phyloP scores from a whole-genome alignment of 2,888 invertebrate genomes.

The Polyommatus iphigenia region DNA sequence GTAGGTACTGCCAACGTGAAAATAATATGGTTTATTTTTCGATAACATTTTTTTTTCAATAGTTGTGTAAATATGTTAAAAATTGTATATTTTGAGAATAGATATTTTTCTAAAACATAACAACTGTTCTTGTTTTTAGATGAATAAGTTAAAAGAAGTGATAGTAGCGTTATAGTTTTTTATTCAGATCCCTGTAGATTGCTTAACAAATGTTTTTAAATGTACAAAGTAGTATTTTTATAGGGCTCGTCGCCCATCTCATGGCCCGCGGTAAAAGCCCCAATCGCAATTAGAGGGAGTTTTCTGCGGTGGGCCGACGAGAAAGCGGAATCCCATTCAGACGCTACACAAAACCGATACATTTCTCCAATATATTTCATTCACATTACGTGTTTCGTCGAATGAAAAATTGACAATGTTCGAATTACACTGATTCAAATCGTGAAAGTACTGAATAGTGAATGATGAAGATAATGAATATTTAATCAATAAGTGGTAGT shows the following conservation, averaged over 20 bases:
- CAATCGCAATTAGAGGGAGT: conserved; percentile 61
- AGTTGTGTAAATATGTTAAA: too few species aligned
- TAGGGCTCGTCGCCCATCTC: neutral
- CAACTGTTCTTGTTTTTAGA: too few species aligned
- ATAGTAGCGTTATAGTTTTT: too few species aligned
- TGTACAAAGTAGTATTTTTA: too few species aligned
- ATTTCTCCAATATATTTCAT: conserved; percentile 30
- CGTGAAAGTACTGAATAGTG: neutral
- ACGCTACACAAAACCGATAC: conserved; percentile 10
- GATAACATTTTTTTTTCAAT: too few species aligned
- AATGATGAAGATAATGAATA: neutral
- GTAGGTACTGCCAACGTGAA: too few species aligned
- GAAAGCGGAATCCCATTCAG: conserved; percentile 31
- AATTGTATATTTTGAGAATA: too few species aligned
- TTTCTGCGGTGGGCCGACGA: conserved; percentile 48
- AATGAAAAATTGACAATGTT: conserved; percentile 6
- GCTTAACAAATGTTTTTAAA: too few species aligned
- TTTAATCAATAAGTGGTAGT: neutral
- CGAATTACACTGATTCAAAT: neutral
- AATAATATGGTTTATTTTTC: too few species aligned
- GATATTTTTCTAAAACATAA: too few species aligned
- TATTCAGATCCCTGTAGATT: too few species aligned
- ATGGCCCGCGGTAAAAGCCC: conserved; percentile 47
- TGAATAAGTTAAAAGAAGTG: too few species aligned
- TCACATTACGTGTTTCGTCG: neutral